Evolutionary conservation across 2,797 vertebrate species (phyloP), one percentile per base, ranked within the genome.

Genomic region (Vespertilio murinus): DNA sequence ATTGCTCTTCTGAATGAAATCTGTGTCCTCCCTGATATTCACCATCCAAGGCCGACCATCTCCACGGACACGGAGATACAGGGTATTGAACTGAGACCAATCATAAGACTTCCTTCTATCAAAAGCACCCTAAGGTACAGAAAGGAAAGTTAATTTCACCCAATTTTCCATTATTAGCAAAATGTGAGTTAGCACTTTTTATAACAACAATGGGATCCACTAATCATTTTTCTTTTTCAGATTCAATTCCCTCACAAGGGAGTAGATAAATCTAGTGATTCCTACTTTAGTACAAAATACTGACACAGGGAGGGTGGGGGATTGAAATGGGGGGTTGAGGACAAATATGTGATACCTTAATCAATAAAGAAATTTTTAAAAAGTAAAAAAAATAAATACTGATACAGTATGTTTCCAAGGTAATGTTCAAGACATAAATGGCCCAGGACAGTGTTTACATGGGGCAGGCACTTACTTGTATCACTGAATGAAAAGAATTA

Each of bases 41-140:
- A 99, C 97, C 99, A 99, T 99, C 99, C 99, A 99, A 0, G 99
- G 98, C 30, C 99, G 99, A 40, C 99, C 99, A 35, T 99, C 99
- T 0, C 99, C 99, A 45, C 99, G 99, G 30, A 99, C 94, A 9
- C 99, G 98, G 88, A 99, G 90, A 89, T 99, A 98, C 40, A 99
- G 97, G 0, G 97, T 98, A 97, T 99, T 99, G 96, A 99, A 99
- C 90, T 95, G 98, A 13, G 99, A 97, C 99, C 99, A 99, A 69
- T 99, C 99, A 0, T 98, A 94, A 94, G 98, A 97, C 86, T 97
- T 98, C 97, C 98, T 99, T 91, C 98, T 98, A 33, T 99, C 98
- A 94, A 99, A 99, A 22, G 99, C 97, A 65, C 96, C 97, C 99
- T 99, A 88, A 89, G 81, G 90, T 35, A 80, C 28, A 42, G 56